phyloP scores from a whole-genome alignment of 2,888 invertebrate genomes.

The Doris montereyensis region DNA sequence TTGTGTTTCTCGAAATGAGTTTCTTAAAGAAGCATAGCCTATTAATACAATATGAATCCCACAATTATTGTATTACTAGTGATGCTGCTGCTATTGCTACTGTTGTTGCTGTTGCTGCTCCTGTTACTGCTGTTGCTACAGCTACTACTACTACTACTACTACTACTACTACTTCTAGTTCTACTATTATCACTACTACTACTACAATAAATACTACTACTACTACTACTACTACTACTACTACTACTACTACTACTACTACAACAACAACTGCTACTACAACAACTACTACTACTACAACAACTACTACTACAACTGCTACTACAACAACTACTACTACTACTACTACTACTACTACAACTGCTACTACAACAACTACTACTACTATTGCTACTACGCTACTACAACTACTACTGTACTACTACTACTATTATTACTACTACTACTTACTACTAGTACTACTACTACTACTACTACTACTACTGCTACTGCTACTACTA shows the following conservation, averaged over 20 bases:
- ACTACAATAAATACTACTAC: too few relatives aligned
- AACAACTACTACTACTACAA: neutral
- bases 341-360: neutral
- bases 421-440: neutral
- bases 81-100: neutral
- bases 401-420: neutral
- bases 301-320: neutral
- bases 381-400: too few relatives aligned
- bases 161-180: neutral
- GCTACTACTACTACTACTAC: neutral
- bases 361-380: too few relatives aligned
- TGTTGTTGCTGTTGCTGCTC: neutral
- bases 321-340: neutral
- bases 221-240: neutral
- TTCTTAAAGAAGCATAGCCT: neutral
- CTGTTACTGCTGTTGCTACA: too few relatives aligned
- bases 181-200: too few relatives aligned
- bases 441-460: too few relatives aligned
- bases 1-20: too few relatives aligned
- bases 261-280: neutral
- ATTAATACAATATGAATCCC: neutral
- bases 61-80: neutral
- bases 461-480: neutral
- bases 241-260: neutral
- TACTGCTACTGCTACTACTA: neutral